Percentiles rank a stretch among this genome's conserved stretches.
These are phyloP conservation scores for Nematostella vectensis DNA, from an alignment of 92 coral and sea anemone genomes.

Conservation along the genomic window DNA sequence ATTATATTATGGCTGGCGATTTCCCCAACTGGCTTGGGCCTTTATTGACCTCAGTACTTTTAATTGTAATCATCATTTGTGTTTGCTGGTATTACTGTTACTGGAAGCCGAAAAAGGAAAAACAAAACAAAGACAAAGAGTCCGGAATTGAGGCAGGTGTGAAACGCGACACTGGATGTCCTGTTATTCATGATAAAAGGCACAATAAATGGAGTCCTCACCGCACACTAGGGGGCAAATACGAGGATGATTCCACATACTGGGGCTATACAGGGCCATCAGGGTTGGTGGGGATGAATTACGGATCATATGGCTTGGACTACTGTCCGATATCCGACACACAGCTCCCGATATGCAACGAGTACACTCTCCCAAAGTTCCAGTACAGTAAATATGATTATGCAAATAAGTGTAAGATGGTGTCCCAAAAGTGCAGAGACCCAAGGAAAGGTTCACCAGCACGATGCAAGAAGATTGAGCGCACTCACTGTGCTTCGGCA, in stretches of 20 bases:
- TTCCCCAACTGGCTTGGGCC: constrained; percentile 28
- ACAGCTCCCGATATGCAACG: neutral
- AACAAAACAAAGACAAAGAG: constrained; percentile 1
- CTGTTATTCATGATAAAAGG: too few species aligned
- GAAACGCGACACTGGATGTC: neutral
- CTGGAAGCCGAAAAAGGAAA: constrained; percentile 28
- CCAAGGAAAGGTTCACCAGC: too few species aligned
- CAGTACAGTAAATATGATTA: too few species aligned
- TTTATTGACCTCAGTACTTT: constrained; percentile 11
- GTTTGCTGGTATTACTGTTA: constrained; percentile 29
- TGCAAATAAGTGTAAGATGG: too few species aligned
- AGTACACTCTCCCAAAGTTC: too few species aligned
- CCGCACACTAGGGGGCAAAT: neutral
- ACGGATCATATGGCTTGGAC: constrained; percentile 9
- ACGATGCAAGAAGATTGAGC: neutral
- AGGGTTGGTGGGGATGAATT: neutral
- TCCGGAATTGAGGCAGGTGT: neutral
- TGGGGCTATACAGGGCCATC: neutral
- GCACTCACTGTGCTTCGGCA: neutral
- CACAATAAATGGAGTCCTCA: neutral
- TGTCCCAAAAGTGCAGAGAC: too few species aligned
- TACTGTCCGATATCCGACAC: constrained; percentile 4
- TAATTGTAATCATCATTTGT: constrained; percentile 6
- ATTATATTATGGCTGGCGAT: constrained; percentile 12
- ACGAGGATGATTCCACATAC: constrained; percentile 4